phyloP scores from a whole-genome alignment of 2,888 invertebrate species.

The Phasia obesa region DNA sequence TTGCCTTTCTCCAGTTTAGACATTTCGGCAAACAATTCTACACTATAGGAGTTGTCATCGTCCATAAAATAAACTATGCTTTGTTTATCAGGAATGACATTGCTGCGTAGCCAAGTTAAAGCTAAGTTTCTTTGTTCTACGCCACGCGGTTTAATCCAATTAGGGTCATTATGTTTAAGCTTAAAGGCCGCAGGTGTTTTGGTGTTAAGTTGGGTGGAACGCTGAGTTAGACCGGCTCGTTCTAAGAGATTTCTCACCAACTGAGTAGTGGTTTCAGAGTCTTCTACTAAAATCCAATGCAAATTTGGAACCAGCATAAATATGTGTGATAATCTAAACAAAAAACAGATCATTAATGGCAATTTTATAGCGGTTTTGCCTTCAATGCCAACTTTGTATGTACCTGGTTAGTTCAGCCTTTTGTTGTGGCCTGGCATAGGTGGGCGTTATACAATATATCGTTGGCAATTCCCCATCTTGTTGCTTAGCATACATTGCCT shows the following conservation, averaged over 20 bases:
- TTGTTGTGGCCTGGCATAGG: constrained; percentile 93
- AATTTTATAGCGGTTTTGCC: too few relatives aligned
- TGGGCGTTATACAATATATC: constrained; percentile 96
- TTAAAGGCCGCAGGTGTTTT: constrained; percentile 89
- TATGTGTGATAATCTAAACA: constrained; percentile 90
- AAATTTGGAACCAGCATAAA: constrained; percentile 93
- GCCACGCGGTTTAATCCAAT: constrained; percentile 92
- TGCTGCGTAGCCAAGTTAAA: constrained; percentile 87
- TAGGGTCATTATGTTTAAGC: constrained; percentile 86
- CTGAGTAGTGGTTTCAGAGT: constrained; percentile 85
- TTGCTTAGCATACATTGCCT: constrained; percentile 75
- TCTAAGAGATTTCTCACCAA: constrained; percentile 89
- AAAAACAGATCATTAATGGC: neutral
- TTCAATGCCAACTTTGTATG: neutral
- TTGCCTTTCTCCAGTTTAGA: constrained; percentile 86
- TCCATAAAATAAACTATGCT: constrained; percentile 96
- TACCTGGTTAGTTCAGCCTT: constrained; percentile 96
- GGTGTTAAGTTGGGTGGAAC: constrained; percentile 86
- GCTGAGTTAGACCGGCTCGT: constrained; percentile 78
- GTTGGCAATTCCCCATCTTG: constrained; percentile 83
- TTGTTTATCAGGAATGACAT: constrained; percentile 83
- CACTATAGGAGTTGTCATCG: constrained; percentile 96
- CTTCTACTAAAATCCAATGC: constrained; percentile 97
- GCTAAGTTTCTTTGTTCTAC: constrained; percentile 95
- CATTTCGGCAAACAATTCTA: constrained; percentile 96